A percentile compares a stretch with the other conserved stretches of the same genome.
These are phyloP conservation scores for Drosophila auraria DNA, from an alignment of 1,140 invertebrate species.

Conservation along the genomic window DNA sequence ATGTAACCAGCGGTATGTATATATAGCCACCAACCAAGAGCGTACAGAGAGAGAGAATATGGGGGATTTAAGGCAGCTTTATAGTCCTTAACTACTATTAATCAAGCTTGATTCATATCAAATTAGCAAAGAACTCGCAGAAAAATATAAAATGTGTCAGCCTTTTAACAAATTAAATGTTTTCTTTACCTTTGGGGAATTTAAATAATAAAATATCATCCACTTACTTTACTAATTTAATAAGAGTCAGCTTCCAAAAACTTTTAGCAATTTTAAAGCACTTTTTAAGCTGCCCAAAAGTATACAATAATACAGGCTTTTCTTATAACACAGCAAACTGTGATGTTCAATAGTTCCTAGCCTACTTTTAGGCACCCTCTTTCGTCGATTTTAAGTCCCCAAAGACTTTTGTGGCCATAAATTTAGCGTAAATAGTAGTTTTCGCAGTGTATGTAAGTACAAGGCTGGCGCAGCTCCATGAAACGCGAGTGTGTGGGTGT, in stretches of 20 bases:
- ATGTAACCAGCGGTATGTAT: slow-evolving; percentile 36
- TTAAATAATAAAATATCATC: neutral
- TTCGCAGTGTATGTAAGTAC: slow-evolving; percentile 47
- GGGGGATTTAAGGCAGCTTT: neutral
- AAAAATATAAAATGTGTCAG: no score
- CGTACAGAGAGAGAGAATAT: slow-evolving; percentile 8
- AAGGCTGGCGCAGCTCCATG: slow-evolving; percentile 23
- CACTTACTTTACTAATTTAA: neutral
- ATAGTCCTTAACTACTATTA: slow-evolving; percentile 6
- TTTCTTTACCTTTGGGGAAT: neutral
- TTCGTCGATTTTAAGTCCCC: neutral
- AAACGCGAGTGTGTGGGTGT: slow-evolving; percentile 14
- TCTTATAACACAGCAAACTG: neutral
- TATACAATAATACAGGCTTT: neutral
- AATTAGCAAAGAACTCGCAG: neutral
- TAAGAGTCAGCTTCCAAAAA: neutral
- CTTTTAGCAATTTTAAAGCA: neutral
- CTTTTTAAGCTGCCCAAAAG: neutral
- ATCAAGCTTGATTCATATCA: slow-evolving; percentile 2
- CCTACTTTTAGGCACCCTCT: neutral
- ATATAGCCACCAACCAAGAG: slow-evolving; percentile 4
- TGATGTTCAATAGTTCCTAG: no score
- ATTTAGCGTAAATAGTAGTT: neutral
- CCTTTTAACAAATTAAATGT: neutral
- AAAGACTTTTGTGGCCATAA: neutral